These are phyloP conservation scores for Formica aserva DNA, from an alignment of 2,888 invertebrate genomes.

Conservation along the genomic window DNA sequence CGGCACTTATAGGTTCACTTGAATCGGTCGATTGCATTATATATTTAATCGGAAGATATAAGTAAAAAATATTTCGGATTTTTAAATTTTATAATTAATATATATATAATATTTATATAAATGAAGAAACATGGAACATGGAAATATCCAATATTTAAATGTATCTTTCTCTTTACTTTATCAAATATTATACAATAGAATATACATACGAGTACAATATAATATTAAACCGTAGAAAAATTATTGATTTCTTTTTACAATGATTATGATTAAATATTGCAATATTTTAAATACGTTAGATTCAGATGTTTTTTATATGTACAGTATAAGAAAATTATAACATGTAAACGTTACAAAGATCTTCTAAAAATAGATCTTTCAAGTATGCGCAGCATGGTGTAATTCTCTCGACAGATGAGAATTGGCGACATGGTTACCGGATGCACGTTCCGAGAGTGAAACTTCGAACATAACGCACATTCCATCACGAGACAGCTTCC, in stretches of 20 bases:
- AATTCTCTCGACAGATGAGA: constrained; percentile 24
- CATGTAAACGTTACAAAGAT: not conserved
- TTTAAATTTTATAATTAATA: not conserved
- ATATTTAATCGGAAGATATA: not conserved
- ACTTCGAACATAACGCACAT: constrained; percentile 62
- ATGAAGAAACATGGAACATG: not conserved
- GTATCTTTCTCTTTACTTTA: not conserved
- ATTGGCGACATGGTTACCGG: constrained; percentile 49
- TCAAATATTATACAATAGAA: not conserved
- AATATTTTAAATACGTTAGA: not conserved
- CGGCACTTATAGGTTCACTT: not conserved
- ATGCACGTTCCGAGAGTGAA: constrained; percentile 67
- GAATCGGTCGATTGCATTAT: constrained; percentile 21
- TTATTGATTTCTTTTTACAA: constrained; percentile 5
- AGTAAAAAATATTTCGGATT: not conserved
- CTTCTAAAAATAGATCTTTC: not conserved
- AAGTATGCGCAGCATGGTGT: not conserved
- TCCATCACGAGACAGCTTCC: constrained; percentile 64
- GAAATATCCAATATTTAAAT: not conserved
- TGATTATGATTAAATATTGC: not conserved
- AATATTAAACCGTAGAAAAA: not conserved
- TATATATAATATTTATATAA: not conserved
- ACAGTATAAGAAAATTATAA: not conserved
- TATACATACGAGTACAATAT: too few relatives aligned
- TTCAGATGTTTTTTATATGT: not conserved